Base-by-base conservation (phyloP, 2,888 invertebrate species). In the Holacanthella duospinosa region DNA sequence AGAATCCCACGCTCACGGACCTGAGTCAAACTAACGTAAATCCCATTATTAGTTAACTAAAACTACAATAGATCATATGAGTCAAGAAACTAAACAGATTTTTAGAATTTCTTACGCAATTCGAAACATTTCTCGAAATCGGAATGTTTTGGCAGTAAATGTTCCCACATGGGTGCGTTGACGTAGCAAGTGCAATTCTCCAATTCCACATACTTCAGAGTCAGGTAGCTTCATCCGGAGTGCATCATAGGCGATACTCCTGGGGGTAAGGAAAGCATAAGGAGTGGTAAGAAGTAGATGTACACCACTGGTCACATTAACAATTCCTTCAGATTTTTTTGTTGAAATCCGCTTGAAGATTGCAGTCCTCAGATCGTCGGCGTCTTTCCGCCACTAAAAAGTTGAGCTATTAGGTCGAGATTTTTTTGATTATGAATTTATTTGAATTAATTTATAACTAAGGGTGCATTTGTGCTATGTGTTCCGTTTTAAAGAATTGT, bases 1-100 rank as follows among this genome's bases (percentile, higher is more conserved):
- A 68, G 27, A 16, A 71, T 57, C 12, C 71, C 71, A 1, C 70
- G 68, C 55, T 71, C 71, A 9, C 67, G 58, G 12, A 69, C 68
- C 43, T 59, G 61, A 0, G 61, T 63, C 29, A 70, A 61, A 29
- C 68, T 71, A 19, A 2, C 29, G 29, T 2, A 16, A 53, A n/a
- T 12, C 6, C n/a, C 6, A 9, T 21, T 6, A 53, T 21, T 53
- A 24, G n/a, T 12, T 24, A 53, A n/a, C n/a, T n/a, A n/a, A n/a
- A n/a, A 43, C 9, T 43, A 16, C 43, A 43, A 12, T 16, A 43
- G 16, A 12, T 43, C 43, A 12, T 43, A 9, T 12, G 16, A 43
- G 12, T 12, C 9, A 27, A 27, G 26, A 21, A 55, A 26, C 24
- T 6, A 25, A 55, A 36, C 9, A 36, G 16, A 36, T 36, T 36